These are phyloP conservation scores for Scaeva pyrastri DNA, from an alignment of 2,888 invertebrate genomes.

Conservation along the genomic window DNA sequence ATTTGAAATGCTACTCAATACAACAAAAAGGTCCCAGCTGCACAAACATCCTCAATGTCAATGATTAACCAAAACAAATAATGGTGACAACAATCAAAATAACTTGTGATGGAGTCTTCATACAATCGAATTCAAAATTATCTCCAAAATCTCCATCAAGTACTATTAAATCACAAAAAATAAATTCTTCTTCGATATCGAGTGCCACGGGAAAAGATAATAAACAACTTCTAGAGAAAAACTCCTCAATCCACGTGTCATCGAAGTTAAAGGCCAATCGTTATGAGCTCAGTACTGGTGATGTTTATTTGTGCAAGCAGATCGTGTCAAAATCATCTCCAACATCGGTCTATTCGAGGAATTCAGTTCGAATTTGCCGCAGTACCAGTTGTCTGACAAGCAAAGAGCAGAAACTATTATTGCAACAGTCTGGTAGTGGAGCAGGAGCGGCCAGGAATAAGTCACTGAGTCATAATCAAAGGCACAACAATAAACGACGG, in stretches of 20 bases:
- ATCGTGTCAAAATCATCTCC: constrained; percentile 70
- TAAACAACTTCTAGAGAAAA: constrained; percentile 29
- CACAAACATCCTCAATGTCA: constrained; percentile 33
- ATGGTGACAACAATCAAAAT: constrained; percentile 84
- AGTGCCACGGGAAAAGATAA: constrained; percentile 32
- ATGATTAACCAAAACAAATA: constrained; percentile 44
- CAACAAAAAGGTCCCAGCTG: constrained; percentile 26
- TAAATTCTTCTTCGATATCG: constrained; percentile 43
- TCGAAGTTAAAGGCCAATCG: constrained; percentile 62
- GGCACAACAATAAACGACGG: constrained; percentile 47
- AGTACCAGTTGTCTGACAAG: constrained; percentile 56
- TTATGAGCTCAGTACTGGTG: constrained; percentile 63
- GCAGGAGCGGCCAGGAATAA: constrained; percentile 34
- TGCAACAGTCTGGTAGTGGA: constrained; percentile 31
- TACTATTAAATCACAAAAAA: constrained; percentile 47
- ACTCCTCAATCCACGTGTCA: constrained; percentile 51
- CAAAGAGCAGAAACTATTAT: constrained; percentile 61
- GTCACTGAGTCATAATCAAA: constrained; percentile 62
- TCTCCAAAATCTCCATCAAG: constrained; percentile 77
- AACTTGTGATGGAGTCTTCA: constrained; percentile 84
- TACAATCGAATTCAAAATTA: constrained; percentile 83
- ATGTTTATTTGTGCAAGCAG: constrained; percentile 72
- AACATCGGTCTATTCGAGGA: constrained; percentile 55
- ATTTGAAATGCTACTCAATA: constrained; percentile 38
- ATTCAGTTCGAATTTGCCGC: constrained; percentile 59